Base-by-base conservation (phyloP, 2,888 invertebrate species). In the Nezara viridula region DNA sequence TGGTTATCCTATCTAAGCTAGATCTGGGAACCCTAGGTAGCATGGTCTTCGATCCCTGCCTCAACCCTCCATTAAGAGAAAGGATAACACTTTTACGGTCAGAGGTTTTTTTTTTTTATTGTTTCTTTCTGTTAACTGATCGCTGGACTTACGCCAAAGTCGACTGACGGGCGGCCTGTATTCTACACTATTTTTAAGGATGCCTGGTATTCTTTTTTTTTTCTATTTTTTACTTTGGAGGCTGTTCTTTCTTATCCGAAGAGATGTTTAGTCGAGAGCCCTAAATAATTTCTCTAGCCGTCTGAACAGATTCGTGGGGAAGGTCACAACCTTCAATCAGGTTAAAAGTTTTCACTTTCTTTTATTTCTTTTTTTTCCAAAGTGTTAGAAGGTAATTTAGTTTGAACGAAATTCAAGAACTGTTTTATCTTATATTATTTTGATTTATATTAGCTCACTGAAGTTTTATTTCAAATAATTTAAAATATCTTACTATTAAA, bases 101-200 rank as follows among this genome's bases (percentile, higher is more conserved):
- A 44, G n/a, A 44, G n/a, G 16, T 0, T 81, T 81, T 81, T 44
- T 77, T 40, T 77, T 81, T 44, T 81, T 81, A 40, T 77, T 77
- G 40, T 77, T 44, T 40, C 77, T 1, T 47, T 81, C n/a, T n/a
- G 44, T 81, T 81, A 81, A 81, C 81, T 81, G 81, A 81, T 81
- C 44, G 44, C 81, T 81, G 81, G 81, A 81, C 81, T 47, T 81
- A 81, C 81, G 81, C 81, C 81, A 81, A 81, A 81, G 81, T 81
- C 81, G 81, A 81, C 81, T 47, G 81, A 81, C 81, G 32, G 81
- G 81, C 81, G 81, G 81, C 81, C 81, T 81, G 81, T 81, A 81
- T 81, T 81, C 81, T 81, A 81, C 44, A 81, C 81, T 81, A 81
- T 81, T 81, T 81, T 81, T 81, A 81, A 81, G 81, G 81, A n/a